Base-by-base conservation (phyloP, 2,113 vertebrate species). In the Cervus canadensis region DNA sequence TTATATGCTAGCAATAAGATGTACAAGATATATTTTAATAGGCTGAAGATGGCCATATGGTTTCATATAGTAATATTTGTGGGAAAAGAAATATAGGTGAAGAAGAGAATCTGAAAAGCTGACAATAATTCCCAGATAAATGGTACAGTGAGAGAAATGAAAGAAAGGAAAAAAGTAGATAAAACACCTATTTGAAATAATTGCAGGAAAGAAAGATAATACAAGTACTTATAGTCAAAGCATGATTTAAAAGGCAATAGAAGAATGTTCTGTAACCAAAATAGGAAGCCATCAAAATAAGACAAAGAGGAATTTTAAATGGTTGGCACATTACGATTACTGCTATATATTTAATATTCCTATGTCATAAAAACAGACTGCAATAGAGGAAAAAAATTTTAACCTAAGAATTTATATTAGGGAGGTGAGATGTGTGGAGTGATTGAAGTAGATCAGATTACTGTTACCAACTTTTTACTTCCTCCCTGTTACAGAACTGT, bases 221-320 rank as follows among this genome's bases (percentile, higher is more conserved):
- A 74, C 21, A 74, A 76, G 52, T 92, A 52, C 21, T 74, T 60
- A 93, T 7, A 91, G 28, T 91, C 45, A 74, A 89, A 88, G 43
- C n/a, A 83, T 93, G 43, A 62, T 83, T 94, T 94, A 45, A 94
- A 94, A 94, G 50, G 64, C 43, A 94, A 71, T n/a, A 67, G 21
- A 33, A 92, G 13, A 93, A 86, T 57, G 57, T 67, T 94, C 85
- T 90, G 67, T 57, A 94, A 90, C 79, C 56, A 64, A 89, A 90
- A 64, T 19, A 83, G 28, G 76, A 94, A 96, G 56, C 5, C 30
- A 94, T 64, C 19, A 59, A 71, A 71, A 40, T 26, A 67, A 36
- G 57, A 90, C 56, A 79, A 85, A 93, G 26, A 79, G 57, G 10
- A 86, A 90, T 67, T 90, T 82, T 17, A 64, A 96, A 79, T 59